These are phyloP conservation scores for Acheta domesticus DNA, from an alignment of 2,888 invertebrate genomes.

Conservation along the genomic window DNA sequence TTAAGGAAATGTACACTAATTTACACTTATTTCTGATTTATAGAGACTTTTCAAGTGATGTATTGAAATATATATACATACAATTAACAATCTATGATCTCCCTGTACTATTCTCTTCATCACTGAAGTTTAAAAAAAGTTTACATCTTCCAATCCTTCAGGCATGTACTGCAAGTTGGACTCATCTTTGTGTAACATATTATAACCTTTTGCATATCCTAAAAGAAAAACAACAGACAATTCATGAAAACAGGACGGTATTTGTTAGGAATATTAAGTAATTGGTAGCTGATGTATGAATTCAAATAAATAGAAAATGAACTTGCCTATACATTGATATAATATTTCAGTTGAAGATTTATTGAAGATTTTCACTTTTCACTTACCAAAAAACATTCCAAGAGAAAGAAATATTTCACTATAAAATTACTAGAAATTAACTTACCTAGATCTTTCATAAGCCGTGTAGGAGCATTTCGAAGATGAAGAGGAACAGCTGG, in stretches of 20 bases:
- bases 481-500: slow-evolving; percentile 75
- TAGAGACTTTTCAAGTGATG: no score
- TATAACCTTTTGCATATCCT: slow-evolving; percentile 66
- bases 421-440: slow-evolving; percentile 25
- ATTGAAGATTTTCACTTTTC: slow-evolving; percentile 5
- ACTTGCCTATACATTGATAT: no score
- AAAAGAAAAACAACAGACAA: slow-evolving; percentile 39
- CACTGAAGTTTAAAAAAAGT: slow-evolving; percentile 53
- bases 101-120: no score
- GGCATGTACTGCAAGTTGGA: slow-evolving; percentile 65
- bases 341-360: no score
- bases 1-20: no score
- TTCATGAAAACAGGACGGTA: neutral
- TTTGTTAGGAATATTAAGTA: no score
- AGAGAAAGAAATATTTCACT: neutral
- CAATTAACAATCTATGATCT: no score
- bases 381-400: neutral
- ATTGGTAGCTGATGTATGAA: no score
- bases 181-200: slow-evolving; percentile 54
- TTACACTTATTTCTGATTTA: no score
- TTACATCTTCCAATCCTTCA: slow-evolving; percentile 59
- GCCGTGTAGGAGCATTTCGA: slow-evolving; percentile 73
- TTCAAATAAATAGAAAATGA: no score
- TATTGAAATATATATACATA: no score
- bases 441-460: slow-evolving; percentile 71